Conservation (phyloP, 2,888 invertebrate species). For the Malthinus flaveolus region DNA sequence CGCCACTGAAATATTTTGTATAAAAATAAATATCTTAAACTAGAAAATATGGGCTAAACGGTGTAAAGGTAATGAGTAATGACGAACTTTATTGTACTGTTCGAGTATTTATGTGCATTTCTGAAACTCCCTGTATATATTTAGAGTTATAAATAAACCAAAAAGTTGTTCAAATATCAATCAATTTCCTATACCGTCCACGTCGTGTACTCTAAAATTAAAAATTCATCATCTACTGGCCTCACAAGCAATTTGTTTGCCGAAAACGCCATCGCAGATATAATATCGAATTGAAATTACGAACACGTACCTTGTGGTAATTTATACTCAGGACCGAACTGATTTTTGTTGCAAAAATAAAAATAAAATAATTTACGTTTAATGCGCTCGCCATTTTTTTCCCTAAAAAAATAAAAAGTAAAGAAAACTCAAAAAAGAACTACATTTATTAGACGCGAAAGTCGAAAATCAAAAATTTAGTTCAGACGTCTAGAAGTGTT, state of each 20-base stretch:
- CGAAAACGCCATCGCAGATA: slow-evolving; percentile 26
- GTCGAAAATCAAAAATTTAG: slow-evolving; percentile 1
- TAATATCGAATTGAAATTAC: slow-evolving; percentile 28
- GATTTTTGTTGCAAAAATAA: slow-evolving; percentile 5
- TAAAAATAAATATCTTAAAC: too few relatives aligned
- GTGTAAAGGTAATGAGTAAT: too few relatives aligned
- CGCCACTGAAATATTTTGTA: too few relatives aligned
- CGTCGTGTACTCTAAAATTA: slow-evolving; percentile 31
- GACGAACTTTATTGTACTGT: too few relatives aligned
- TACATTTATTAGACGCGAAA: neutral
- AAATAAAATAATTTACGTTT: neutral
- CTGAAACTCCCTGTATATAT: too few relatives aligned
- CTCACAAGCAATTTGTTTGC: slow-evolving; percentile 31
- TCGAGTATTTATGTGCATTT: too few relatives aligned
- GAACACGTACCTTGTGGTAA: slow-evolving; percentile 23
- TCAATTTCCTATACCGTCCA: slow-evolving; percentile 27
- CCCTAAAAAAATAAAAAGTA: too few relatives aligned
- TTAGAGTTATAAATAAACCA: too few relatives aligned
- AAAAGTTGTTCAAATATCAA: slow-evolving; percentile 18
- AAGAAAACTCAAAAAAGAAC: neutral
- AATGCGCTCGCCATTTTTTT: too few relatives aligned
- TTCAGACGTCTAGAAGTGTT: neutral
- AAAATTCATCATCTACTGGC: slow-evolving; percentile 34
- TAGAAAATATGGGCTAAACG: too few relatives aligned
- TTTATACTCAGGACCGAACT: slow-evolving; percentile 10